Evolutionary conservation across 1,140 invertebrate species (phyloP).

Genomic region (Zaprionus inermis): DNA sequence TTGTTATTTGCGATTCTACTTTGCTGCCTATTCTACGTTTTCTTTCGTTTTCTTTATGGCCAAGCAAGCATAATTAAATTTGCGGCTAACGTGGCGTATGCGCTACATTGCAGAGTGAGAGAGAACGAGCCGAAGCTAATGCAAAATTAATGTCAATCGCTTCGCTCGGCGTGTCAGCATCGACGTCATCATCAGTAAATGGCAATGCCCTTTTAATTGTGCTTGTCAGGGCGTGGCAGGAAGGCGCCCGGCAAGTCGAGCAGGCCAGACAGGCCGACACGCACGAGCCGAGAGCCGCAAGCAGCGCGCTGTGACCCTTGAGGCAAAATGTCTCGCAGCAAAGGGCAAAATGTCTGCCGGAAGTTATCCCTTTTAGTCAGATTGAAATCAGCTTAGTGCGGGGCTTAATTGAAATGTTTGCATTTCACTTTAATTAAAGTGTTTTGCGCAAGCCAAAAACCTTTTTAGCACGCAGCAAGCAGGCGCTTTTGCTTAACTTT

Average conservation of each 20-base stretch:
- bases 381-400: constrained; percentile 77
- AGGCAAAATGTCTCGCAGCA: constrained; percentile 22
- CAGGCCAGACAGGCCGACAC: constrained; percentile 7
- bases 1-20: constrained; percentile 41
- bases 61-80: constrained; percentile 73
- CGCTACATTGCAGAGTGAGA: constrained; percentile 13
- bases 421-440: constrained; percentile 79
- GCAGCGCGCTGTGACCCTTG: constrained; percentile 25
- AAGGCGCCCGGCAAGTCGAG: neutral
- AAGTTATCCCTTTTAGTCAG: constrained; percentile 81
- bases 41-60: constrained; percentile 43
- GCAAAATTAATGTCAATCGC: constrained; percentile 80
- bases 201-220: constrained; percentile 76
- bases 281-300: constrained; percentile 1
- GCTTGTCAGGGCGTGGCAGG: constrained; percentile 19
- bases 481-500: constrained; percentile 7
- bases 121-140: constrained; percentile 43
- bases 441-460: constrained; percentile 58
- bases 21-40: constrained; percentile 5
- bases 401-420: constrained; percentile 77
- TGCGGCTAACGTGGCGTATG: constrained; percentile 56
- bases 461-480: constrained; percentile 53
- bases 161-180: constrained; percentile 36
- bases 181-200: constrained; percentile 40
- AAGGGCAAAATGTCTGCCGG: constrained; percentile 62